Conservation (phyloP, 1,140 invertebrate species). For the Drosophila sulfurigaster region DNA sequence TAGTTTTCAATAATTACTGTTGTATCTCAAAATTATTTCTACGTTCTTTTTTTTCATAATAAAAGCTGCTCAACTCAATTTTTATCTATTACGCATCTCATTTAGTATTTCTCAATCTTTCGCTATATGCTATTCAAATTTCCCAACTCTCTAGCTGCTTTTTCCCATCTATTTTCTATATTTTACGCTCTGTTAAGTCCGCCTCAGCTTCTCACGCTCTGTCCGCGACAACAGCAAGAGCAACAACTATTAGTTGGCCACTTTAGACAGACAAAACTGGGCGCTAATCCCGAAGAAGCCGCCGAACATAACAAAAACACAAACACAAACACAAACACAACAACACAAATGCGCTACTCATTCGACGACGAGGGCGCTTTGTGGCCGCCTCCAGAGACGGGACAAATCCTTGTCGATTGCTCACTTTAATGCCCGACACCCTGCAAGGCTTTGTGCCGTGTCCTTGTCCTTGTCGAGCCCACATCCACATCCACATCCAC, state of each 20-base stretch:
- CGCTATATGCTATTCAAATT: not conserved
- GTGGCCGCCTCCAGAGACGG: constrained; percentile 40
- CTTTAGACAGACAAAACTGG: constrained; percentile 69
- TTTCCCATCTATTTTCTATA: not conserved
- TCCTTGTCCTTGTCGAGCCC: constrained; percentile 1
- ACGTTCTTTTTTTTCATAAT: too few species aligned
- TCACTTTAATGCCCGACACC: constrained; percentile 76
- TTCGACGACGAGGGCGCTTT: not conserved
- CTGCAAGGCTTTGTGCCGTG: constrained; percentile 38
- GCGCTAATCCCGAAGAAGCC: constrained; percentile 62
- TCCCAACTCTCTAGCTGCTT: not conserved
- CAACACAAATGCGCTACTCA: too few species aligned
- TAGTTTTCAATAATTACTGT: too few species aligned
- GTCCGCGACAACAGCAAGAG: constrained; percentile 54
- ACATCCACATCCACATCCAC: not conserved
- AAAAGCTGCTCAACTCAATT: not conserved
- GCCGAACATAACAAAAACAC: constrained; percentile 29
- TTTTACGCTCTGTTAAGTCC: not conserved
- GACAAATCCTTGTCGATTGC: constrained; percentile 77
- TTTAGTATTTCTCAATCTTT: not conserved
- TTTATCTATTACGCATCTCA: not conserved
- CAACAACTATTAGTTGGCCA: constrained; percentile 73
- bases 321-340: not conserved
- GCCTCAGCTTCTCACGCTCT: constrained; percentile 64
- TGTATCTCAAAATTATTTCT: too few species aligned